These are phyloP conservation scores for Neoitamus cyanurus DNA, from an alignment of 2,888 invertebrate species.

Conservation along the genomic window DNA sequence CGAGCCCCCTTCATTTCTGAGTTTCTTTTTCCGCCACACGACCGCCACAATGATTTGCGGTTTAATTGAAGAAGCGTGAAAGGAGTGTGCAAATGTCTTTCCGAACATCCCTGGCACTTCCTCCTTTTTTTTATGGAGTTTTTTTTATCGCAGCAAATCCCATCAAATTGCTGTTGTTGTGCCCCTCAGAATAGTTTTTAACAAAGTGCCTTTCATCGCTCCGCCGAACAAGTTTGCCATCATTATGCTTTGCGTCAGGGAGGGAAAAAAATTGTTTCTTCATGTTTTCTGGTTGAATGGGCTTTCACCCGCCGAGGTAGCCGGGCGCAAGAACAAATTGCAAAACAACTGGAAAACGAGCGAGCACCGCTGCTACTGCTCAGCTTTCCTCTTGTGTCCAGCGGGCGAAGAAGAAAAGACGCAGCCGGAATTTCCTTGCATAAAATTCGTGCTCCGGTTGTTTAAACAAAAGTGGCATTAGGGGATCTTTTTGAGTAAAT, in stretches of 20 bases:
- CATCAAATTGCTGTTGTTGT: neutral
- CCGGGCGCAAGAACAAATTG: neutral
- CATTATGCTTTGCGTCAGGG: neutral
- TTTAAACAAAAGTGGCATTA: slow-evolving; percentile 5
- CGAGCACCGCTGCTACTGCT: neutral
- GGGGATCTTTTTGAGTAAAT: neutral
- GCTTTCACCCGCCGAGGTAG: neutral
- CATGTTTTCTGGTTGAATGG: neutral
- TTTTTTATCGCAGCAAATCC: neutral
- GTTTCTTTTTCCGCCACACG: neutral
- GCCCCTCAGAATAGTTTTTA: neutral
- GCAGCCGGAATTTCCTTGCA: neutral
- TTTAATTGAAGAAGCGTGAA: neutral
- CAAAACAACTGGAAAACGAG: slow-evolving; percentile 1
- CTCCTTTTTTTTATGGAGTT: neutral
- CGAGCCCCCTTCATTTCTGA: no score
- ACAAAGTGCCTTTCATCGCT: neutral
- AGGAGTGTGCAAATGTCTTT: neutral
- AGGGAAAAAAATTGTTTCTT: neutral
- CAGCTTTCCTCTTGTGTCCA: neutral
- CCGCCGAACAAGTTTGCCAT: neutral
- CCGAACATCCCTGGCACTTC: neutral
- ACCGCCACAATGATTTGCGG: neutral
- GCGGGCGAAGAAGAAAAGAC: neutral
- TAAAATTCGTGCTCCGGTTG: neutral